Conservation (phyloP, 2,797 vertebrate species). For the Cephalopachus bancanus region DNA sequence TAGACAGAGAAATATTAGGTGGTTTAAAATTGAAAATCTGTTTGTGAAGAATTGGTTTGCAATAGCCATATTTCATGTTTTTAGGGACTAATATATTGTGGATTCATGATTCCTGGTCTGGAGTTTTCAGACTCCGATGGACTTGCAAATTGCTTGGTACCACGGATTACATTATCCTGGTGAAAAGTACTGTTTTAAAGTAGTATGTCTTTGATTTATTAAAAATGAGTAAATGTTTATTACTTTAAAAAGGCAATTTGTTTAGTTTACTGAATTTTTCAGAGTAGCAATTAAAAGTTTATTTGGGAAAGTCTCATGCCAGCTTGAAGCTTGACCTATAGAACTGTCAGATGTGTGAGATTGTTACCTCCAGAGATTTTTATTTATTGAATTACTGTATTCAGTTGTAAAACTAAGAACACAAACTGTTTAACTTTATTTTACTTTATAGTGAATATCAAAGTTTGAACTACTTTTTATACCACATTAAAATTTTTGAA, state of each 20-base stretch:
- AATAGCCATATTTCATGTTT: conserved; percentile 67
- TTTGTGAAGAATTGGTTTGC: conserved; percentile 73
- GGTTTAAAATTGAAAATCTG: conserved; percentile 78
- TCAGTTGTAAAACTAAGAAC: conserved; percentile 14
- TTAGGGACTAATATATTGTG: conserved; percentile 62
- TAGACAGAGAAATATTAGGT: conserved; percentile 83
- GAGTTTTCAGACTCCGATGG: conserved; percentile 18
- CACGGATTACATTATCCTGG: conserved; percentile 24
- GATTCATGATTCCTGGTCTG: neutral
- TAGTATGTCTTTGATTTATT: conserved; percentile 55
- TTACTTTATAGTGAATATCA: neutral
- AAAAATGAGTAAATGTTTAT: conserved; percentile 44
- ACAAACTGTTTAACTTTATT: neutral
- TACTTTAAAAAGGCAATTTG: conserved; percentile 35
- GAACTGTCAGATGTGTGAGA: neutral
- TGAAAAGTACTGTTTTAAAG: conserved; percentile 45
- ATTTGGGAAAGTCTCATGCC: neutral
- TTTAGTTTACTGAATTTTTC: conserved; percentile 55
- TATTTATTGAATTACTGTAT: neutral
- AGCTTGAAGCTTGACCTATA: neutral
- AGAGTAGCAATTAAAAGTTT: conserved; percentile 20
- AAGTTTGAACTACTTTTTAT: conserved; percentile 23
- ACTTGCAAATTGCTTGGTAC: conserved; percentile 31
- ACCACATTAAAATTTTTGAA: conserved; percentile 30
- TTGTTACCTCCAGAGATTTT: neutral